These are phyloP conservation scores for Machimus rusticus DNA, from an alignment of 2,888 invertebrate species.

Conservation along the genomic window DNA sequence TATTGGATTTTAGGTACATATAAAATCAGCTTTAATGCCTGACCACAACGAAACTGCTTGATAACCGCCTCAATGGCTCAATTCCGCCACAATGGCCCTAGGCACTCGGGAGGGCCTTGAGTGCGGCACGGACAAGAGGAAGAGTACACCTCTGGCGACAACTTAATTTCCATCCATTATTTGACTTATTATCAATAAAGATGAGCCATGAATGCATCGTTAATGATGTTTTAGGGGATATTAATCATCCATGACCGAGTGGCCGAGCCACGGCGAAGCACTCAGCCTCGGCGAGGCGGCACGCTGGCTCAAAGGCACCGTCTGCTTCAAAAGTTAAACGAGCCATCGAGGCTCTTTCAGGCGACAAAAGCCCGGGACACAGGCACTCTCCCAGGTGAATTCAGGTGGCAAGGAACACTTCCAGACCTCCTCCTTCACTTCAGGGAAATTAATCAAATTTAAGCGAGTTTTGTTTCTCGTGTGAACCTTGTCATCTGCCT, in stretches of 20 bases:
- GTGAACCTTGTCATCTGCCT: neutral
- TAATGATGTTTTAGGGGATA: constrained; percentile 12
- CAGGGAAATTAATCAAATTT: neutral
- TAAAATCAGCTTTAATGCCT: neutral
- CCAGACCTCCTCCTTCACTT: neutral
- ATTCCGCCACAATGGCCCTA: neutral
- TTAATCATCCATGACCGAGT: constrained; percentile 21
- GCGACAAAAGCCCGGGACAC: neutral
- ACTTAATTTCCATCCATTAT: constrained; percentile 14
- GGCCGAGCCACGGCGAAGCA: neutral
- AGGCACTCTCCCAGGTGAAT: neutral
- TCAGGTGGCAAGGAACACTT: neutral
- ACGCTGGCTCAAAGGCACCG: neutral
- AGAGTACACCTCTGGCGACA: neutral
- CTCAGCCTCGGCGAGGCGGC: neutral
- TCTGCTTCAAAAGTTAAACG: neutral
- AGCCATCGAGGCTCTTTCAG: neutral
- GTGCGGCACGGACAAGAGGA: neutral
- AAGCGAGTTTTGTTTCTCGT: neutral
- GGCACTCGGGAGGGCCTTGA: neutral
- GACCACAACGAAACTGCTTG: neutral
- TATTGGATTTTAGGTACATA: neutral
- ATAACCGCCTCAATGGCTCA: neutral
- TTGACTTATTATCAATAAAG: constrained; percentile 37
- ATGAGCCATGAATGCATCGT: constrained; percentile 11